Evolutionary conservation across 2,797 vertebrate genomes (phyloP).

Genomic region (Luscinia megarhynchos): DNA sequence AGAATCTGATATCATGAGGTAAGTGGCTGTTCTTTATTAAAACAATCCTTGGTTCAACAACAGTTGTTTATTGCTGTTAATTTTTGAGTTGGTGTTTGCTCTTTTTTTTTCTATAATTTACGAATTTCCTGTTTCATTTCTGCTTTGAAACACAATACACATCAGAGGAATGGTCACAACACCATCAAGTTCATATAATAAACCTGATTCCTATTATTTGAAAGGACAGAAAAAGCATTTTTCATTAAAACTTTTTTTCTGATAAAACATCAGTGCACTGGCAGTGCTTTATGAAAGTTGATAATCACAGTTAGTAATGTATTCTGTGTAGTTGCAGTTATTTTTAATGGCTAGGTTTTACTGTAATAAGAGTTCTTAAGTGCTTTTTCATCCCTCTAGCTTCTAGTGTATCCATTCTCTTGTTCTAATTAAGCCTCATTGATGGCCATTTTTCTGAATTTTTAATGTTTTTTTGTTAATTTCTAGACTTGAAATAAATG

Average conservation of each 20-base stretch:
- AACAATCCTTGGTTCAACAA: not conserved
- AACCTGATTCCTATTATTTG: not conserved
- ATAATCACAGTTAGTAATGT: not conserved
- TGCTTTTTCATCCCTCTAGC: not conserved
- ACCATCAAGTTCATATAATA: not conserved
- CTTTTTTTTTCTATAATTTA: not conserved
- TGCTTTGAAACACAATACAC: not conserved
- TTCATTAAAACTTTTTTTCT: not conserved
- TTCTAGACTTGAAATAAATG: not conserved
- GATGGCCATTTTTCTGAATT: not conserved
- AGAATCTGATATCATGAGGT: constrained; percentile 6
- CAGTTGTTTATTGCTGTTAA: not conserved
- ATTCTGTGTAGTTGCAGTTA: not conserved
- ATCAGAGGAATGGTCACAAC: not conserved
- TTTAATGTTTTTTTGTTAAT: not conserved
- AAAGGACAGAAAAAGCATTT: not conserved
- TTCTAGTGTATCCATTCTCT: not conserved
- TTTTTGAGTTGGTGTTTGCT: not conserved
- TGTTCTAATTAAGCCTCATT: not conserved
- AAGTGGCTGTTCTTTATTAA: constrained; percentile 47
- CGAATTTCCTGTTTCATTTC: not conserved
- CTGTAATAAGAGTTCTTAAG: not conserved
- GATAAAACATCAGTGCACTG: not conserved
- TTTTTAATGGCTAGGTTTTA: not conserved
- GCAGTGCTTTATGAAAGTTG: not conserved